Conservation (phyloP, 2,113 vertebrate species). For the Nothobranchius kuhntae region DNA sequence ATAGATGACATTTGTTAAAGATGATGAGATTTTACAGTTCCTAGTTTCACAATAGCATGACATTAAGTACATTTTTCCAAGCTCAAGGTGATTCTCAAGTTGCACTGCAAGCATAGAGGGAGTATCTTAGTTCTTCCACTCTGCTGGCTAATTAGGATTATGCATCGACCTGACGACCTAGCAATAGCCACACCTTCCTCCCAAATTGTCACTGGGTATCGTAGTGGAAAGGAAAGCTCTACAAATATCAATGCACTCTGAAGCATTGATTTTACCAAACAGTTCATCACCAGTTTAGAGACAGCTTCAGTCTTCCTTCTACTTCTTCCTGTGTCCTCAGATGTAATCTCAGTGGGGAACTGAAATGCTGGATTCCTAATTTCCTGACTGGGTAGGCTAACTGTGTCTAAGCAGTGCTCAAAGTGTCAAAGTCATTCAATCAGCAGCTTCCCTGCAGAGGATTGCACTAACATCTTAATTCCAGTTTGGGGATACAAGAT, state of each 20-base stretch:
- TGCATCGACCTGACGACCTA: conserved; percentile 6
- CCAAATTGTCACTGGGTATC: not conserved
- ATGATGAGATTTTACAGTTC: conserved; percentile 31
- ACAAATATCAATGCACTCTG: not conserved
- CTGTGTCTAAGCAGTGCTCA: conserved; percentile 26
- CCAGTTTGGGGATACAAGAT: conserved; percentile 37
- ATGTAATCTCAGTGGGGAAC: conserved; percentile 49
- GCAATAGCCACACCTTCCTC: not conserved
- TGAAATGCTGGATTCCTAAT: conserved; percentile 48
- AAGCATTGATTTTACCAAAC: conserved; percentile 21
- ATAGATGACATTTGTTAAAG: conserved; percentile 46
- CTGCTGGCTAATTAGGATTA: conserved; percentile 16
- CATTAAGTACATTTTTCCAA: conserved; percentile 32
- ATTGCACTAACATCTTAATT: conserved; percentile 29
- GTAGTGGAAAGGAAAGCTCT: not conserved
- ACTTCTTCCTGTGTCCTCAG: conserved; percentile 39
- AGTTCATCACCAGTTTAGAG: conserved; percentile 13
- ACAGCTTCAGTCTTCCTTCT: conserved; percentile 5
- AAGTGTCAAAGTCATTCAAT: conserved; percentile 44
- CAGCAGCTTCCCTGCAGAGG: conserved; percentile 28
- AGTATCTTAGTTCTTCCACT: conserved; percentile 8
- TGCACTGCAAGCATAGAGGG: not conserved
- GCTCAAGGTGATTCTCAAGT: conserved; percentile 12
- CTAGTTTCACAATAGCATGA: conserved; percentile 37
- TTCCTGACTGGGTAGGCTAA: conserved; percentile 47